Base-by-base conservation (phyloP, 2,797 vertebrate species). In the Smutsia temminckii region DNA sequence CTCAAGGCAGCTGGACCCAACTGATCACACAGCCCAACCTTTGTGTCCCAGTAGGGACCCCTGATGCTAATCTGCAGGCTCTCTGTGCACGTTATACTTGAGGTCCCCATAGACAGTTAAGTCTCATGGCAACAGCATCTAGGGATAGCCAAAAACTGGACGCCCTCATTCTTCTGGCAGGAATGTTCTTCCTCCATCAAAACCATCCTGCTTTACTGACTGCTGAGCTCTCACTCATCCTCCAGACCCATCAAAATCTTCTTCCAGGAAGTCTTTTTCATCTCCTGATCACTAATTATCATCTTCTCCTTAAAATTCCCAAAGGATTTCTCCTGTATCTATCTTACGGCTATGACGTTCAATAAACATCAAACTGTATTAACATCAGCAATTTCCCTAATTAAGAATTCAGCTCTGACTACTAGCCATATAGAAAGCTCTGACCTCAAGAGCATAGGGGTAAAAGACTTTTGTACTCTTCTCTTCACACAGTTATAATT, bases 401-500 rank as follows among this genome's bases (percentile, higher is more conserved):
- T 49, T 29, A 77, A 66, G 61, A 95, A 74, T 59, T 77, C 21
- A 51, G 83, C 69, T 86, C 16, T 95, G 40, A 59, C 69, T 94
- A 89, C 59, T 71, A 95, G 49, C 23, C n/a, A 5, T 40, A 57
- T 0, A 91, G 84, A 75, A 85, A 86, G n/a, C 59, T 51, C 57
- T 12, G 34, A 80, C 84, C 69, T 69, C 51, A 6, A 23, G 74
- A 84, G 79, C 32, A 21, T 25, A 21, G 61, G 64, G 46, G 93
- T 37, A 63, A 80, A 91, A 94, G 91, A 57, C 61, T n/a, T 69
- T 57, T 57, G 27, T 66, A 20, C 23, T 64, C 75, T 91, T 59
- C 74, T 88, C n/a, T 32, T 94, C 83, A 71, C 37, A 42, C 23
- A 40, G 59, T 88, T 93, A 64, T 27, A 96, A 86, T 69, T 57